Evolutionary conservation across 2,113 vertebrate species (phyloP).

Genomic region (Chlamydotis undulata): DNA sequence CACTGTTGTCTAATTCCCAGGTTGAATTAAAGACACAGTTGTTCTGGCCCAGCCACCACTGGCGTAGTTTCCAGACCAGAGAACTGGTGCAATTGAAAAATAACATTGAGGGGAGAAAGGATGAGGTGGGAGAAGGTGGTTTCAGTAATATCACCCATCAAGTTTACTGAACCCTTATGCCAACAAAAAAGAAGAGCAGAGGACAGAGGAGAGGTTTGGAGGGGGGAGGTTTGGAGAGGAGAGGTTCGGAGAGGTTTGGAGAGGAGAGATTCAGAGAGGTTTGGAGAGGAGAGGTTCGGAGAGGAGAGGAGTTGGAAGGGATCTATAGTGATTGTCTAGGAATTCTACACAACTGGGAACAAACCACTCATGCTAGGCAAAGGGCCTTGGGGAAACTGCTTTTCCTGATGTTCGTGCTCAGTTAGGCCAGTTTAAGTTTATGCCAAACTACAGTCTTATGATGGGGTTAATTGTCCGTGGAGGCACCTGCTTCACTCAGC

Average conservation of each 20-base stretch:
- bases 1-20: not conserved
- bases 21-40: not conserved
- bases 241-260: too few species aligned
- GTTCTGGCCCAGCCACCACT: not conserved
- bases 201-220: not conserved
- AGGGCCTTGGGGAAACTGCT: not conserved
- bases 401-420: not conserved
- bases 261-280: not conserved
- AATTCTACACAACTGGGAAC: not conserved
- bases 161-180: not conserved
- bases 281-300: too few species aligned
- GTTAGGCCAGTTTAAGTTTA: not conserved
- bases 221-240: not conserved
- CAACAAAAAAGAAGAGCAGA: not conserved
- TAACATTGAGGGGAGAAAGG: not conserved
- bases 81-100: not conserved
- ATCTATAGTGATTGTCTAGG: not conserved
- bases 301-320: not conserved
- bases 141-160: not conserved
- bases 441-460: not conserved
- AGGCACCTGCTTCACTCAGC: not conserved
- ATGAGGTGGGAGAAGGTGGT: not conserved
- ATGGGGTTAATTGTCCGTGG: not conserved
- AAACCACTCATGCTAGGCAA: not conserved
- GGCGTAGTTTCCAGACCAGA: not conserved